Evolutionary conservation across 2,888 invertebrate genomes (phyloP), one percentile per base, ranked within the genome.

Genomic region (Chirona hameri): DNA sequence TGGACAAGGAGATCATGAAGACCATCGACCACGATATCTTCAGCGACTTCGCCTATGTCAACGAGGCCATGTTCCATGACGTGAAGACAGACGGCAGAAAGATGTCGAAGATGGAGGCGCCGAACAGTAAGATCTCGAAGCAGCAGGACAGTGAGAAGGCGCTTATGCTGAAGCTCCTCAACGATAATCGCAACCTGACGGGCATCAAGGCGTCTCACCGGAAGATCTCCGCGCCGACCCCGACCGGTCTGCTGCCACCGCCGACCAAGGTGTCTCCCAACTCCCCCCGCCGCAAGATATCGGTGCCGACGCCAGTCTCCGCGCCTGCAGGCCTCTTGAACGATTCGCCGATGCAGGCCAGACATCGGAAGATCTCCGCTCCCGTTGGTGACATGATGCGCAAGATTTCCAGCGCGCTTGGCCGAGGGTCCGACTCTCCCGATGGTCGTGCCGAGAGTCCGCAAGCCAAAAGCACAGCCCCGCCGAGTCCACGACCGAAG

Each of bases 1-100:
- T 80, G 15, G 80, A 80, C 24, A 76, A 76, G 24, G 46, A 76
- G 12, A 76, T 76, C 27, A 39, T 76, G 46, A 76, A 76, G 46
- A 76, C 76, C 1, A 76, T 76, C 39, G 76, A 76, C 46, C 15
- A 76, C 39, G 18, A 24, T 7, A 24, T 76, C 27, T 76, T 76
- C 24, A 24, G 21, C 10, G 76, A 21, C 46, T 76, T 76, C 76
- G 15, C 39, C 24, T 76, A 24, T 12, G 76, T 76, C 39, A 76
- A 76, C 46, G 76, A 76, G 24, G 5, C 24, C 76, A 76, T 76
- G 76, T 76, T 76, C 46, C 46, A 76, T 9, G 76, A 76, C 9
- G 21, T 76, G 2, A 46, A 21, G 46, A 14, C 21, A 10, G 76
- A 76, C 24, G 76, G 76, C 46, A 39, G 46, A 21, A 76, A 76